Evolutionary conservation across 2,113 vertebrate species (phyloP), one percentile per base, ranked within the genome.

Genomic region (Elephantulus edwardii): DNA sequence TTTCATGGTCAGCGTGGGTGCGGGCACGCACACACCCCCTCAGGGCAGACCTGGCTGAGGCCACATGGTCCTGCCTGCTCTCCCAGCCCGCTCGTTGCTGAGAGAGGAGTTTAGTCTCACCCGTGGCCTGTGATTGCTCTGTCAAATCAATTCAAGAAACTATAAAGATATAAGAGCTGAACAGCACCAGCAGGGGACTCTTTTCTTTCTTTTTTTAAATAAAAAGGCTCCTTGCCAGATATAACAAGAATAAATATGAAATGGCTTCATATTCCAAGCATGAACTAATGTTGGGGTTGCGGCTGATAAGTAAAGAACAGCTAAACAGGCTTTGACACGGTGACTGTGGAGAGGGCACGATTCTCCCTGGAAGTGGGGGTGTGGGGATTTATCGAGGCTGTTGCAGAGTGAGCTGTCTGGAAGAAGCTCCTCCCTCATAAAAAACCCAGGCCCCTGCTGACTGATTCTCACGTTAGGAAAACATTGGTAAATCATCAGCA

Each of bases 171-270:
- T 93, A 86, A 88, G 93, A 92, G 90, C 58, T 2, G 33, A 96
- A 90, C 89, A 93, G 66, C 91, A 95, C 90, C 93, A 91, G 80
- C 72, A 93, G 81, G 95, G 94, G 95, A 96, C 90, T 95, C 38
- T 77, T 88, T 82, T 91, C 88, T 78, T 68, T 50, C 48, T 50
- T 44, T 77, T 81, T 66, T 80, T 89, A n/a, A n/a, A n/a, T n/a
- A n/a, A n/a, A n/a, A 56, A 95, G 93, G 95, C 94, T 94, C 90
- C 80, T 77, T 97, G 97, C 96, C 98, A 98, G 95, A 96, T 87
- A 95, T 33, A 97, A 94, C 95, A 97, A 95, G 88, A 95, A 91
- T 86, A 96, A 97, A 97, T 95, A 96, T 10, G 94, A 95, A 91
- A 96, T 95, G 95, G 95, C 91, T 96, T 94, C 89, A 95, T 93